phyloP scores from a whole-genome alignment of 2,888 invertebrate genomes.

The Hipparchia semele region DNA sequence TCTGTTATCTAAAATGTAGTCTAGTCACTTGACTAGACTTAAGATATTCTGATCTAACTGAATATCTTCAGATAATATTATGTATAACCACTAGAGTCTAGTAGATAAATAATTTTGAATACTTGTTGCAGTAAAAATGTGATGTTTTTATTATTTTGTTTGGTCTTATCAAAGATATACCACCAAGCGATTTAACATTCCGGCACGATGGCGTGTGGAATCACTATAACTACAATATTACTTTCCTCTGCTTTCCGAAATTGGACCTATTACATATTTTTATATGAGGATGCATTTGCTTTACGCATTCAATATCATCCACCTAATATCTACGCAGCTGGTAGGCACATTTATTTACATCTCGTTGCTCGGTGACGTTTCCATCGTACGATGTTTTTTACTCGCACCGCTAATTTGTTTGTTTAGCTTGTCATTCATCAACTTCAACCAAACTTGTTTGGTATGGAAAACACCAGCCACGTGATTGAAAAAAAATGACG shows the following conservation, averaged over 20 bases:
- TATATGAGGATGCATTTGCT: neutral
- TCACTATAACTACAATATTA: no score
- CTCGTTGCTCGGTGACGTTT: conserved; percentile 62
- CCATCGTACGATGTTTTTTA: conserved; percentile 66
- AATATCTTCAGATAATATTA: no score
- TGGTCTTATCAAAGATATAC: no score
- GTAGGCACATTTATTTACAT: neutral
- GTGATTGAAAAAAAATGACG: no score
- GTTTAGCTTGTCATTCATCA: conserved; percentile 13
- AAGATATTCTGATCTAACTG: no score
- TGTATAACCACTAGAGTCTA: neutral
- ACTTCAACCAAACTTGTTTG: conserved; percentile 6
- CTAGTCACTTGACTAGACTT: no score
- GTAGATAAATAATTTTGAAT: neutral
- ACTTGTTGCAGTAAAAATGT: no score
- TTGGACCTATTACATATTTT: neutral
- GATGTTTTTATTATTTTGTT: no score
- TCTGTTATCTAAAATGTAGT: neutral
- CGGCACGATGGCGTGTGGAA: no score
- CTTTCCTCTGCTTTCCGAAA: no score
- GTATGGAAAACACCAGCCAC: neutral
- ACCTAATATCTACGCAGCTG: neutral
- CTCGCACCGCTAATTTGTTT: conserved; percentile 13
- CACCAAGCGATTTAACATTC: no score
- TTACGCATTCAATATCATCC: neutral